Base-by-base conservation (phyloP, 2,888 invertebrate species). In the Lasioglossum figueresi region DNA sequence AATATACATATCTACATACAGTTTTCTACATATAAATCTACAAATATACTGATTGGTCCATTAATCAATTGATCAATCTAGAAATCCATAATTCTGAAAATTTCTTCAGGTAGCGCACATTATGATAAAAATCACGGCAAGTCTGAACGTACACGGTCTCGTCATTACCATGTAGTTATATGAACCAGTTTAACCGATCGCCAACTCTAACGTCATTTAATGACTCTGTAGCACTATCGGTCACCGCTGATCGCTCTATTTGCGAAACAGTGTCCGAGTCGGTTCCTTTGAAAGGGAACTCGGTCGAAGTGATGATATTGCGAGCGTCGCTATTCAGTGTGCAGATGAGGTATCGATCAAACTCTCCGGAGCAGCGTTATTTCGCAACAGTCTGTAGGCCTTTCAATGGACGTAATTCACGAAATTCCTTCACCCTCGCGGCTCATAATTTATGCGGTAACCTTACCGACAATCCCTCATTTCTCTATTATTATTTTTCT, bases 341-440 rank as follows among this genome's bases (percentile, higher is more conserved):
- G 45, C 71, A 52, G 74, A 63, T 48, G 40, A 66, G 10, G 76
- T 90, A 91, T 91, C 87, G 90, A 91, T 82, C 90, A 91, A 91
- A 91, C 90, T 88, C n/a, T 12, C 48, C 76, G 73, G 63, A 77
- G 59, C 59, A 77, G 68, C 68, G 56, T 84, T 87, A 86, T 79
- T 82, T 63, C 79, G 68, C 73, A 80, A 82, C 80, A 86, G 87
- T 85, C 76, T 85, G 79, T 71, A 78, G 76, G 74, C 6, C 78
- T 66, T 81, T 72, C 82, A 89, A 85, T 78, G 56, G 56, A 70
- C 76, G 27, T 52, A 19, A 52, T 89, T 84, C 88, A 80, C 77
- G 87, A 84, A 88, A 90, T 89, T 89, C 88, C 90, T 59, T 76
- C 45, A 19, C 66, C 59, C 34, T 23, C 37, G 40, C 14, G 40